A percentile compares a stretch with the other conserved stretches of the same genome.
Evolutionary conservation across 2,797 vertebrate genomes (phyloP).

Genomic region (Sebastes alutus): DNA sequence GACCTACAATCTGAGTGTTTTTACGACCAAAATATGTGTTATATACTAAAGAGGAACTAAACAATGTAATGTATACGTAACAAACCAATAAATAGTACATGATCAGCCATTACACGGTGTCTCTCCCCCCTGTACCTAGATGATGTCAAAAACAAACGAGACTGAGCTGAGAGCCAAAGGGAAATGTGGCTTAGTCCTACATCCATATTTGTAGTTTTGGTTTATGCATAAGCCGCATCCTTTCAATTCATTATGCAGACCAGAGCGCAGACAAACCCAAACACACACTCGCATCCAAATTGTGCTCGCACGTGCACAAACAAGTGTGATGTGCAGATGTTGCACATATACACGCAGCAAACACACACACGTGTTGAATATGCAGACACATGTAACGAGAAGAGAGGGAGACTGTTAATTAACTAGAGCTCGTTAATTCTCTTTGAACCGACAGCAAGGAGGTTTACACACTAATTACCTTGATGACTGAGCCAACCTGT

Average conservation of each 20-base stretch:
- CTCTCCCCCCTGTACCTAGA: neutral
- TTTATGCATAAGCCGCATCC: conserved; percentile 70
- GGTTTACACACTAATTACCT: conserved; percentile 85
- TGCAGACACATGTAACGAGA: conserved; percentile 81
- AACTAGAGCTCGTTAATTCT: conserved; percentile 84
- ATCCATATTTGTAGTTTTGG: conserved; percentile 75
- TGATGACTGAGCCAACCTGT: conserved; percentile 79
- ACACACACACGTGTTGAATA: conserved; percentile 73
- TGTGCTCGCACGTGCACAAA: conserved; percentile 17
- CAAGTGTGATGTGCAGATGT: conserved; percentile 50
- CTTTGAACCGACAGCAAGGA: conserved; percentile 83
- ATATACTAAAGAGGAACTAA: neutral
- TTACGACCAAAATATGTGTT: neutral
- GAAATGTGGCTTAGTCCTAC: conserved; percentile 51
- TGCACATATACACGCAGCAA: conserved; percentile 16
- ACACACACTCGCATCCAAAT: conserved; percentile 40
- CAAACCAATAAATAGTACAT: conserved; percentile 31
- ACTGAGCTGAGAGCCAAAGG: conserved; percentile 37
- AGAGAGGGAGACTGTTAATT: conserved; percentile 83
- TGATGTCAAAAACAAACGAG: conserved; percentile 53
- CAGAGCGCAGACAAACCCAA: conserved; percentile 50
- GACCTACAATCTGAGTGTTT: neutral
- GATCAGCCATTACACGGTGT: neutral
- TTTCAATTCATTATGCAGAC: conserved; percentile 70
- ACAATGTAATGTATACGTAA: neutral